phyloP scores from a whole-genome alignment of 2,888 invertebrate species.

The Drosophila mimica region DNA sequence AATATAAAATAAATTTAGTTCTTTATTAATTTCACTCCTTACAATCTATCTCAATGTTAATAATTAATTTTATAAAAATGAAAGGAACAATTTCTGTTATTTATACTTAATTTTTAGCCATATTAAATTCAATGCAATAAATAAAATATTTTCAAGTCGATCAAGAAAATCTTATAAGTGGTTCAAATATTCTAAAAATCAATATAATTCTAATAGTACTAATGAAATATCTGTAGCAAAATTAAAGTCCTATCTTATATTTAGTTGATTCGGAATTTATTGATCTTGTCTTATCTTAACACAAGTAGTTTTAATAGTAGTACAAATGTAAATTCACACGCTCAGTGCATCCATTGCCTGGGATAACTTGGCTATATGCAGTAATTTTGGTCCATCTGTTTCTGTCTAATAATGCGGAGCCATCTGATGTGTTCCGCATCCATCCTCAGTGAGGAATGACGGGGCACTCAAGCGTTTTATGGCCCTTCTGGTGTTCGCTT shows the following conservation, averaged over 20 bases:
- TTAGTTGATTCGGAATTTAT: too few species aligned
- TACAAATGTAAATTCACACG: background rate
- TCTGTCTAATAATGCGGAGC: background rate
- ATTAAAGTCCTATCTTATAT: background rate
- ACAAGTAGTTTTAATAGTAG: background rate
- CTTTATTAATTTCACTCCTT: background rate
- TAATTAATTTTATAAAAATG: background rate
- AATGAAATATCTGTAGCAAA: background rate
- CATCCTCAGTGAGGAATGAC: background rate
- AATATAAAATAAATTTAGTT: background rate
- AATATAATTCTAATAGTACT: background rate
- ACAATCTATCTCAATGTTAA: too few species aligned
- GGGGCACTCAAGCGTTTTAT: slow-evolving; percentile 43
- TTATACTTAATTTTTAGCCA: background rate
- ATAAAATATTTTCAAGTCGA: background rate
- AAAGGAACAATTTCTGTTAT: background rate
- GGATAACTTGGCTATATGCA: background rate
- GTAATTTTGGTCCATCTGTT: background rate
- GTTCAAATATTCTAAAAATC: background rate
- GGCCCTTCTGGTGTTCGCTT: slow-evolving; percentile 43
- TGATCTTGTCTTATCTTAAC: background rate
- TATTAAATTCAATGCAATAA: background rate
- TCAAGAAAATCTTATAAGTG: background rate
- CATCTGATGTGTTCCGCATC: background rate
- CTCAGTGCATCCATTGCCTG: background rate